Conservation (phyloP, 2,888 invertebrate species). For the Opisthograptis luteolata region DNA sequence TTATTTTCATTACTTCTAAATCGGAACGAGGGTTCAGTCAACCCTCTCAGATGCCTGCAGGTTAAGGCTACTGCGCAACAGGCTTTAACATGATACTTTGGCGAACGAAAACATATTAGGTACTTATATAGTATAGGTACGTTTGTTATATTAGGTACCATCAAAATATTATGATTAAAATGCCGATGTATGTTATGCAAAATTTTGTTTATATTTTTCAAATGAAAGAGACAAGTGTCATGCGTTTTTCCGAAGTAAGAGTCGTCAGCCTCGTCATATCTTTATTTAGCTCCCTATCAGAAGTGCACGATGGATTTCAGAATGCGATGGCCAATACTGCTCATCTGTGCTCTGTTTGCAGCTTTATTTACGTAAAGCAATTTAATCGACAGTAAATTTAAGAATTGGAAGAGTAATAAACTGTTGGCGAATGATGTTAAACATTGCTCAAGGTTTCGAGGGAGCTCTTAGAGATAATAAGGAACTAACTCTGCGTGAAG, state of each 20-base stretch:
- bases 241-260: constrained; percentile 43
- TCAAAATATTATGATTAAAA: constrained; percentile 8
- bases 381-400: constrained; percentile 38
- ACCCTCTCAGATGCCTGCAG: too few species aligned
- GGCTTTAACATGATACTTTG: constrained; percentile 19
- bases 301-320: constrained; percentile 47
- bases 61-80: too few species aligned
- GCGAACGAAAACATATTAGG: constrained; percentile 17
- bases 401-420: constrained; percentile 32
- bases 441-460: constrained; percentile 13
- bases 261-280: constrained; percentile 47
- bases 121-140: constrained; percentile 1
- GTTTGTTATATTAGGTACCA: not conserved
- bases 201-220: constrained; percentile 27
- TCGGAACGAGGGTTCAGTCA: too few species aligned
- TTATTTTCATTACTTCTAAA: too few species aligned
- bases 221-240: constrained; percentile 37
- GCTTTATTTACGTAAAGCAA: constrained; percentile 40
- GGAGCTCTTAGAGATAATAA: constrained; percentile 2
- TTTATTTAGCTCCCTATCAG: constrained; percentile 56
- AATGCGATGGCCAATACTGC: constrained; percentile 53
- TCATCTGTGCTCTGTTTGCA: constrained; percentile 42
- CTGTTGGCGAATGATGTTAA: constrained; percentile 28
- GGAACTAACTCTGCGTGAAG: not conserved
- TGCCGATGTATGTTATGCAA: constrained; percentile 2